Base-by-base conservation (phyloP, 2,888 invertebrate species). In the Frankliniella fusca region DNA sequence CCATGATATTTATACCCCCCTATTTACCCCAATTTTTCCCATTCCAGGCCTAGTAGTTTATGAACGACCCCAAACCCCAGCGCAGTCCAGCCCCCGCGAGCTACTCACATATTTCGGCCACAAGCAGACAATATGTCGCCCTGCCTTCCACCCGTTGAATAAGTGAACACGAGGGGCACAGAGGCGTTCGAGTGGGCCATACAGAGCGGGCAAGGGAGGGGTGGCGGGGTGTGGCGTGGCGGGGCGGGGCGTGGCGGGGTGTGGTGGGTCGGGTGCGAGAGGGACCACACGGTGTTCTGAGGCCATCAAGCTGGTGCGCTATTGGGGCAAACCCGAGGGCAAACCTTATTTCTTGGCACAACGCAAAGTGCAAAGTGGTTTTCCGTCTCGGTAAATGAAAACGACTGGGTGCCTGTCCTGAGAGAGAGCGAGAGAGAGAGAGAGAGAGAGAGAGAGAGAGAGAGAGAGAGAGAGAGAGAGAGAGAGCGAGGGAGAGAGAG, bases 271-370 rank as follows among this genome's bases (percentile, higher is more conserved):
- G 38, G 38, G 23, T 23, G 70, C n/a, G 5, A n/a, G 70, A 11
- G 70, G 27, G 70, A 8, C 54, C 27, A 76, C 12, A 76, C 23
- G n/a, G 23, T n/a, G 70, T 20, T 65, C n/a, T 23, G 70, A 7
- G 7, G 23, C n/a, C 23, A 23, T 23, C n/a, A 10, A 10, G 70
- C 27, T 12, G 70, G 27, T 15, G 70, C 70, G 70, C 1, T 23
- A 18, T 18, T 61, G 61, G 61, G 61, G 61, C 10, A 61, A 61
- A 76, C 70, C 70, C 27, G 23, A 38, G 61, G 61, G 61, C 10
- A 61, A 61, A 76, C 70, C 70, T 76, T 70, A 38, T 70, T 76
- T n/a, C 70, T 61, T n/a, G 70, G 18, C 54, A 76, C 70, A 76
- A 27, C 70, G 27, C 70, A 11, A 27, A 76, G 70, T 76, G 70